Evolutionary conservation across 2,113 vertebrate species (phyloP), one percentile per base, ranked within the genome.

Genomic region (Labeo rohita): DNA sequence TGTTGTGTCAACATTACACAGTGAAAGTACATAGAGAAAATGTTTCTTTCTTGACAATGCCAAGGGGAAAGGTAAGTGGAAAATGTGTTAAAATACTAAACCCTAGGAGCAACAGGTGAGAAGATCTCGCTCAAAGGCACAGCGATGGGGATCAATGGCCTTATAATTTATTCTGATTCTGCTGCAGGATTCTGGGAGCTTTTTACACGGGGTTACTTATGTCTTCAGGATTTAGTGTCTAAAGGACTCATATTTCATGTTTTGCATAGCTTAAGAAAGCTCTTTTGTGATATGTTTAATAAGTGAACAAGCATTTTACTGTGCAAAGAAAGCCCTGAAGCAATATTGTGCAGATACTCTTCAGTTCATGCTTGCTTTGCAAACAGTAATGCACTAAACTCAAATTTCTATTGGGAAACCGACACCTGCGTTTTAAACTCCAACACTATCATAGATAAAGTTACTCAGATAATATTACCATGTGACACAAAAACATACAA

Each of bases 251-350:
- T 54, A 80, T 65, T 49, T 80, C 59, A 65, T 49, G 34, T 15
- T 23, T 63, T 65, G 21, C 13, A 34, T 23, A 18, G 18, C 1
- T 47, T 80, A 59, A 80, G 39, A 80, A 80, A 78, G 52, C 39
- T 63, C 39, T 47, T 80, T 80, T 80, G 78, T 80, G 3, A 16
- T 21, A 36, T 4, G 56, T 80, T 80, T 80, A 50, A 65, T 66
- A 49, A 66, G 39, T 49, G 45, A 66, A 66, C 61, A 81, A 50
- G 43, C 36, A 79, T 79, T 56, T 79, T 79, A 75, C 50, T 54
- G 59, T 80, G 78, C 56, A 65, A 47, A 23, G 21, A 80, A 45
- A 28, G 39, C 59, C 52, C 52, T 79, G 10, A 23, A 75, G n/a
- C 45, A 21, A 15, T 23, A 75, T 28, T 28, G 72, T 49, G 11